Evolutionary conservation across 2,888 invertebrate species (phyloP).

Genomic region (Agriopis marginaria): DNA sequence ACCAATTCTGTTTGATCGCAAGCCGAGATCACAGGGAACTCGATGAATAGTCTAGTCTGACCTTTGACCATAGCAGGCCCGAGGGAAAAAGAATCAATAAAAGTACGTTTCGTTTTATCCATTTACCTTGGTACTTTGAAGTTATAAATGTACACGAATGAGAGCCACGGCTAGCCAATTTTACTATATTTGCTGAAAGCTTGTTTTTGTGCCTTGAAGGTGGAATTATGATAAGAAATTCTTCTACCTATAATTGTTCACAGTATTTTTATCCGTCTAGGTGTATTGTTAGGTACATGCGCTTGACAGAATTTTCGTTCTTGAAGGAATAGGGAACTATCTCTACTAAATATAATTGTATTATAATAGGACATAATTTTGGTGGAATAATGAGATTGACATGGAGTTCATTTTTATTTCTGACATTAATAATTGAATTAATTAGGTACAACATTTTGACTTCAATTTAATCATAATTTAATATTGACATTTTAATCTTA

Average conservation of each 20-base stretch:
- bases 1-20: slow-evolving; percentile 41
- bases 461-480: too few relatives aligned
- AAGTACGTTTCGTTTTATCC: slow-evolving; percentile 26
- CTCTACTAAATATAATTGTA: too few relatives aligned
- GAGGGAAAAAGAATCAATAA: slow-evolving; percentile 23
- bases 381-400: too few relatives aligned
- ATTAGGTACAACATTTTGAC: too few relatives aligned
- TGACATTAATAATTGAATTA: too few relatives aligned
- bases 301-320: too few relatives aligned
- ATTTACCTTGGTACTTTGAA: slow-evolving; percentile 20
- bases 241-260: neutral
- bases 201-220: neutral
- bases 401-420: too few relatives aligned
- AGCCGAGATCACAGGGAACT: slow-evolving; percentile 27
- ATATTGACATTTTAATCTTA: too few relatives aligned
- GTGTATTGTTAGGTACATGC: too few relatives aligned
- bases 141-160: slow-evolving; percentile 15
- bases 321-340: too few relatives aligned
- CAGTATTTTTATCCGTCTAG: neutral
- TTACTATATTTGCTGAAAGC: slow-evolving; percentile 10
- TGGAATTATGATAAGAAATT: neutral
- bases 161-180: neutral
- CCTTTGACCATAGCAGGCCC: slow-evolving; percentile 30
- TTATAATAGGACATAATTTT: too few relatives aligned
- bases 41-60: slow-evolving; percentile 39